Base-by-base conservation (phyloP, 2,113 vertebrate genomes). In the Rana temporaria region DNA sequence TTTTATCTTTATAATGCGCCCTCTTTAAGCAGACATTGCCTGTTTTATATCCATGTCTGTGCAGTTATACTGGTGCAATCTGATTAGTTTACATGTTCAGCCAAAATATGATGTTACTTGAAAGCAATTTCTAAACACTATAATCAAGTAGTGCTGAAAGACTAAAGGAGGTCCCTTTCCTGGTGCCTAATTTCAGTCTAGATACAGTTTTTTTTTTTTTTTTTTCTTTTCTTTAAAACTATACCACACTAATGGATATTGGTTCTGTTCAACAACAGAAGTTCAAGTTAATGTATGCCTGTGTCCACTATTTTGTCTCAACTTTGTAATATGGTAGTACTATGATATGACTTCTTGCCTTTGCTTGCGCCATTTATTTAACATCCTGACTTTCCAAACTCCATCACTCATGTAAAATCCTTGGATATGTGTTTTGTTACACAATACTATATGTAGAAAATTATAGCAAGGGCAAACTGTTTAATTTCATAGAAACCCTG, bases 31-130 rank as follows among this genome's bases (percentile, higher is more conserved):
- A 22, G 56, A 62, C 24, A 8, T 74, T 60, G n/a, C 55, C 55
- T 24, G 17, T 48, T 48, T 48, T 48, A 48, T 48, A 48, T 48
- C 42, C 34, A 3, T n/a, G 30, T 74, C 18, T 15, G 26, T 32
- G 53, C 70, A 73, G 48, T 32, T 4, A 20, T n/a, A 57, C 18
- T 59, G 55, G 26, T 59, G 56, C 56, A 62, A 16, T 22, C 57
- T 38, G 24, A 32, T 30, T 55, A 59, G 72, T 60, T 75, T 75
- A 75, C 72, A 62, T 62, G 56, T 75, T 19, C n/a, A 22, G 56
- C 56, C 72, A 75, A 75, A 42, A 42, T 75, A 20, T 22, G 2
- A 22, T 55, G 55, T 14, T 72, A 72, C 52, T 72, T 55, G 22
- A 72, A 72, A 20, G 4, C 17, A 22, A 9, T 48, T 48, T 71